A percentile compares a stretch with the other conserved stretches of the same genome.
Conservation (phyloP, 37 sponge, comb jelly and placozoan species). For the Geodia barretti region DNA sequence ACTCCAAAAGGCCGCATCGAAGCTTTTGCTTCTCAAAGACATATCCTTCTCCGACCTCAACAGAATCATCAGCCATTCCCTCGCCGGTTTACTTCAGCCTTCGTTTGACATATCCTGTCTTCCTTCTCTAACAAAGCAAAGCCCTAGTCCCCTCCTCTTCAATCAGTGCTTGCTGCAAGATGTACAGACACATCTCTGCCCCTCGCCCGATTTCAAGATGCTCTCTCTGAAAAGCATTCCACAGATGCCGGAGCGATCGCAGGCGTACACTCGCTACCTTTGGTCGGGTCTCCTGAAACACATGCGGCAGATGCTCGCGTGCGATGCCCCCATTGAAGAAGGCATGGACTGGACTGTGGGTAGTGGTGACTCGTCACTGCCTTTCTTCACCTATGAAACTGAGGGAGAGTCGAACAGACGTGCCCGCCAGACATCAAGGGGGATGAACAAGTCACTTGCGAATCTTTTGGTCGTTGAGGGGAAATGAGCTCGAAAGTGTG, state of each 20-base stretch:
- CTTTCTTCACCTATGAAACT: background rate
- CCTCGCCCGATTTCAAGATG: slow-evolving; percentile 72
- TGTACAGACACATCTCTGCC: slow-evolving; percentile 48
- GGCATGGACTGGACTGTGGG: slow-evolving; percentile 74
- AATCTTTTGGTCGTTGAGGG: slow-evolving; percentile 64
- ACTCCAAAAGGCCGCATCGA: slow-evolving; percentile 76
- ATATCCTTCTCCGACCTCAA: slow-evolving; percentile 79
- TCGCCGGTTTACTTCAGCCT: slow-evolving; percentile 72
- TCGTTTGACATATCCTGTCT: slow-evolving; percentile 13
- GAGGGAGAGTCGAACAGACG: background rate
- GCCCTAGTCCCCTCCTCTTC: slow-evolving; percentile 21
- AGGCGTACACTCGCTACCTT: slow-evolving; percentile 62
- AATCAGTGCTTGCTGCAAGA: slow-evolving; percentile 56
- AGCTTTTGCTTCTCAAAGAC: slow-evolving; percentile 67
- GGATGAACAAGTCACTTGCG: slow-evolving; percentile 57
- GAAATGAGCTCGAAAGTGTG: slow-evolving; percentile 43
- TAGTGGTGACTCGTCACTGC: background rate
- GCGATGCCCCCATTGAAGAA: slow-evolving; percentile 73
- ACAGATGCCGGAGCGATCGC: slow-evolving; percentile 59
- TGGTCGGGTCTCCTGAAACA: slow-evolving; percentile 85
- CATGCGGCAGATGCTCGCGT: slow-evolving; percentile 81
- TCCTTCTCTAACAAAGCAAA: background rate
- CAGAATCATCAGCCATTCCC: slow-evolving; percentile 52
- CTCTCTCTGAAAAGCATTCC: slow-evolving; percentile 70
- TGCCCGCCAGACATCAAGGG: background rate